Conservation (phyloP, 2,113 vertebrate species). For the Nothobranchius furzeri region DNA sequence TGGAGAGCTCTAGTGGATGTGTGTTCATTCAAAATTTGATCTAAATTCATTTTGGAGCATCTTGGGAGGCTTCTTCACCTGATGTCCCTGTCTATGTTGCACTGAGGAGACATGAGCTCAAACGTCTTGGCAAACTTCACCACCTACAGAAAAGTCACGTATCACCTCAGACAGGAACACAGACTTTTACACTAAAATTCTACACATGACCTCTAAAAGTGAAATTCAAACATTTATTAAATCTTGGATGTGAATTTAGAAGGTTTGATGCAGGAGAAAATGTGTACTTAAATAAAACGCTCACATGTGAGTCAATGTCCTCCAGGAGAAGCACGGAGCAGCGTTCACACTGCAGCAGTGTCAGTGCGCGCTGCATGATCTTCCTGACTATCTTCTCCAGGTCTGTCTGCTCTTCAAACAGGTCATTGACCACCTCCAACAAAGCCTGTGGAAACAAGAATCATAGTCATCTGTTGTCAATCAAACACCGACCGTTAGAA, state of each 20-base stretch:
- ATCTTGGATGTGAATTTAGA: too few relatives aligned
- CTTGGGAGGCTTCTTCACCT: slow-evolving; percentile 57
- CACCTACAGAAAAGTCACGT: slow-evolving; percentile 62
- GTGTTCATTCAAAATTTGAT: too few relatives aligned
- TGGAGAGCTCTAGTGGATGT: not conserved
- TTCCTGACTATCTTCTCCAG: slow-evolving; percentile 84
- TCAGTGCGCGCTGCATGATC: slow-evolving; percentile 83
- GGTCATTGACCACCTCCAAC: slow-evolving; percentile 82
- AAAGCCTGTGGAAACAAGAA: slow-evolving; percentile 63
- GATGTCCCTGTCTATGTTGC: slow-evolving; percentile 76
- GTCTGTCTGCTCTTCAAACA: slow-evolving; percentile 84
- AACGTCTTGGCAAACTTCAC: slow-evolving; percentile 85
- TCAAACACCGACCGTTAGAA: not conserved
- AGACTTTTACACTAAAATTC: too few relatives aligned
- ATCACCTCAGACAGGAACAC: not conserved
- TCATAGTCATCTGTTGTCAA: not conserved
- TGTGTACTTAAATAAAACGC: not conserved
- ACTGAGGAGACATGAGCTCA: slow-evolving; percentile 83
- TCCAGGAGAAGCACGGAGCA: slow-evolving; percentile 84
- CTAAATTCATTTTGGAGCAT: too few relatives aligned
- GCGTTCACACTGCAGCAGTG: slow-evolving; percentile 81
- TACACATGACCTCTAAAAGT: too few relatives aligned
- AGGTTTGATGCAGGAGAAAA: not conserved
- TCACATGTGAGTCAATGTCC: slow-evolving; percentile 82
- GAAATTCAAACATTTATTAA: too few relatives aligned